Base-by-base conservation (phyloP, 2,888 invertebrate species). In the Anodontia alba region DNA sequence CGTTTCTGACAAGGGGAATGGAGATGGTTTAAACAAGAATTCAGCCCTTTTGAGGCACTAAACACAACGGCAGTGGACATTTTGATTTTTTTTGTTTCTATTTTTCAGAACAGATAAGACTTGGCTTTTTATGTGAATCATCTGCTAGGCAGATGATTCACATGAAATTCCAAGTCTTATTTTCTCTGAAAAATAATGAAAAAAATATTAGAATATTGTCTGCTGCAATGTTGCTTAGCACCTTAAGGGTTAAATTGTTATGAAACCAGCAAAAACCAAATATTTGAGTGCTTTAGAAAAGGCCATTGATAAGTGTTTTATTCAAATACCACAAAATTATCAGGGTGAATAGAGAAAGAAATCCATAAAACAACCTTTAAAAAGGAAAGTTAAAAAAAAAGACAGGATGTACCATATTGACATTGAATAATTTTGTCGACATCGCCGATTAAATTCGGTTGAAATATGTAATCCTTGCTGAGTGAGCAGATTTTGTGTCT, bases 331-430 rank as follows among this genome's bases (percentile, higher is more conserved):
- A 62, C 62, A 33, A 62, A 62, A 62, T 62, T 62, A 62, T 62
- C 62, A 62, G 62, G 62, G 62, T 62, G 62, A 62, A 33, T 20
- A 62, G 62, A 62, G 62, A 62, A 33, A 62, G 33, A 33, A 62
- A 62, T 33, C 33, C 62, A 31, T 33, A 33, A 62, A 62, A 62
- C 15, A 31, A 62, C 31, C 62, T 33, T 12, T 20, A 82, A 85
- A 85, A 82, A 73, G 26, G 78, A 81, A 83, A 83, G 81, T 80
- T 85, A 77, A 70, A 85, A 83, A 76, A 78, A 54, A 83, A 76
- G 80, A 54, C 85, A 85, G 85, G 85, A 85, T 80, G 78, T 85
- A 74, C 66, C 80, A 80, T 85, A 85, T 85, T 85, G 80, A 85
- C 84, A 78, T 73, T 76, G 62, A 62, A 62, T 62, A 62, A 33